phyloP scores from a whole-genome alignment of 2,113 vertebrate genomes.

The Cottus gobio region DNA sequence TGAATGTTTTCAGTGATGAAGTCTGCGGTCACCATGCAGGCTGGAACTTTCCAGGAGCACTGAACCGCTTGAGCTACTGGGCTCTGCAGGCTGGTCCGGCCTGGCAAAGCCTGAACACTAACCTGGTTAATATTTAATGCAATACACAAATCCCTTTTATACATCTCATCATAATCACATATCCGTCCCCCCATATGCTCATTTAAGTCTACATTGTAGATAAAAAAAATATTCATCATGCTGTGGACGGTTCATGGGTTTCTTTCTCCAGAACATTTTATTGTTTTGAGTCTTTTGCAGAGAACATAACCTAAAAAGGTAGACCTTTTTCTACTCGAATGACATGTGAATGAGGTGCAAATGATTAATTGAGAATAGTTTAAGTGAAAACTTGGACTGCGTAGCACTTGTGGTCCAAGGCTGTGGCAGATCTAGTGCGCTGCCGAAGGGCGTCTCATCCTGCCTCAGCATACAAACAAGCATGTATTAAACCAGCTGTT shows the following conservation, averaged over 20 bases:
- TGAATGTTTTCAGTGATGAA: constrained; percentile 27
- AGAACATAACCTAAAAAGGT: neutral
- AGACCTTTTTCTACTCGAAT: neutral
- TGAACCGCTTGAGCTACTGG: neutral
- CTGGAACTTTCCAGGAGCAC: constrained; percentile 27
- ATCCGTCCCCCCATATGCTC: neutral
- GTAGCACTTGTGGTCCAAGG: neutral
- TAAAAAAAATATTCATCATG: too few relatives aligned
- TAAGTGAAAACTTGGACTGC: neutral
- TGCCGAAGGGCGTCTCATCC: neutral
- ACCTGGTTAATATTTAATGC: neutral
- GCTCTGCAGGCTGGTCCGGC: constrained; percentile 9
- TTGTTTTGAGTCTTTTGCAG: neutral
- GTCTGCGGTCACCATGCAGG: constrained; percentile 39
- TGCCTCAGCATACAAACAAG: neutral
- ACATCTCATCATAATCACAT: neutral
- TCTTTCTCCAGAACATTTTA: neutral
- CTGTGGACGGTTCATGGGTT: neutral
- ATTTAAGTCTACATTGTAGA: too few relatives aligned
- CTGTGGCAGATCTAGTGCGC: neutral
- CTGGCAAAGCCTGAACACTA: neutral
- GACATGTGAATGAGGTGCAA: neutral
- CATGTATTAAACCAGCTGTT: constrained; percentile 5
- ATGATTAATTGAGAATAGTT: neutral
- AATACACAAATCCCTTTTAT: neutral